Percentiles rank a stretch among this genome's conserved stretches.
phyloP scores from a whole-genome alignment of 2,888 invertebrate species.

The Synergus gifuensis region DNA sequence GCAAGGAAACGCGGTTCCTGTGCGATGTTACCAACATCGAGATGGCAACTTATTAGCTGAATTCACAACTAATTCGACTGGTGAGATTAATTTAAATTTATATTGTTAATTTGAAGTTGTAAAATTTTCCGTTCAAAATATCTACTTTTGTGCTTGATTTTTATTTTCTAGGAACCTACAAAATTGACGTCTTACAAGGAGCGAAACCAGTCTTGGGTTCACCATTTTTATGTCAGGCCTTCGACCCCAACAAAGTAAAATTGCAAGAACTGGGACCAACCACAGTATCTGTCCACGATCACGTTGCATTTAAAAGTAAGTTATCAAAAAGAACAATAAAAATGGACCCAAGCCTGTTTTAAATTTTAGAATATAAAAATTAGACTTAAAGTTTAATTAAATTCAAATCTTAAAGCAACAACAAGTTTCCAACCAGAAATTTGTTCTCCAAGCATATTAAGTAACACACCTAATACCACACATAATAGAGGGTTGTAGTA shows the following conservation, averaged over 20 bases:
- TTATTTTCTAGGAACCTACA: slow-evolving; percentile 70
- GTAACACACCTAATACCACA: neutral
- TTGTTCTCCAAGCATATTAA: neutral
- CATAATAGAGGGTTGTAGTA: slow-evolving; percentile 25
- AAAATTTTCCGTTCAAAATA: too few relatives aligned
- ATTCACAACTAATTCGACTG: slow-evolving; percentile 89
- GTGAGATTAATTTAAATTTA: slow-evolving; percentile 74
- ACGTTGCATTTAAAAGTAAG: slow-evolving; percentile 89
- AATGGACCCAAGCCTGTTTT: too few relatives aligned
- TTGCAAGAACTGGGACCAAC: slow-evolving; percentile 88
- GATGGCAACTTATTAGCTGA: slow-evolving; percentile 97
- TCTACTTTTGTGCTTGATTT: slow-evolving; percentile 12
- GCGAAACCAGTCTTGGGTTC: slow-evolving; percentile 95
- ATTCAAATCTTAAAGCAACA: neutral
- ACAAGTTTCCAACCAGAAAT: neutral
- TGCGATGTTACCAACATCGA: slow-evolving; percentile 96
- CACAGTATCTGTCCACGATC: slow-evolving; percentile 89
- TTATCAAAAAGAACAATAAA: too few relatives aligned
- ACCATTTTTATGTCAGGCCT: slow-evolving; percentile 95
- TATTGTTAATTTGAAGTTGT: neutral
- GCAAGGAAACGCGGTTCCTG: slow-evolving; percentile 89
- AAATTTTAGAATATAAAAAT: too few relatives aligned
- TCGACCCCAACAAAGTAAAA: slow-evolving; percentile 90
- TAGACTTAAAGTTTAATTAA: too few relatives aligned
- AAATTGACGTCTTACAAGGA: slow-evolving; percentile 91